Base-by-base conservation (phyloP, 2,797 vertebrate species). In the Petrocephalus schoutedeni region DNA sequence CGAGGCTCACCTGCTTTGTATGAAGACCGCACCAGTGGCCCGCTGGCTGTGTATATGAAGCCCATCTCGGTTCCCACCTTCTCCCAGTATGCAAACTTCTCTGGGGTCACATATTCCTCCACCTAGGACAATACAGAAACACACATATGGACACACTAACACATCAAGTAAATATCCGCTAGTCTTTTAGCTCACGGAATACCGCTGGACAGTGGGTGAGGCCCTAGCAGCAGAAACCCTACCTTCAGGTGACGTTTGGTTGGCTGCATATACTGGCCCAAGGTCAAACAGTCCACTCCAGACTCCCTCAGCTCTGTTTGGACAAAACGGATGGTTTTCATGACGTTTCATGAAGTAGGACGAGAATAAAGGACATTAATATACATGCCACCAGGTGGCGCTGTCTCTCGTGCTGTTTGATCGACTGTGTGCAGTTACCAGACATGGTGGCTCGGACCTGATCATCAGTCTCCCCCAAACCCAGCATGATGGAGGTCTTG, bases 211-310 rank as follows among this genome's bases (percentile, higher is more conserved):
- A 84, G 49, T 23, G 19, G 51, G 49, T 54, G 80, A 84, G 80
- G 51, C 19, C 45, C 51, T 0, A 54, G 10, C 23, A 16, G 1
- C 49, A 16, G 7, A 59, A 19, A 59, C 21, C 14, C 87, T 93
- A 99, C 98, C 97, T 99, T 99, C 0, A 99, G 95, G 91, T 98
- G 97, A 23, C 98, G 97, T 91, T 97, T 99, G 21, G 98, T 99
- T 87, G 98, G 98, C 87, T 99, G 98, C 98, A 99, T 99, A 90
- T 99, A 99, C 92, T 99, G 98, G 74, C 98, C 98, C 53, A 99
- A 91, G 0, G 98, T 99, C 89, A 99, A 92, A 94, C 98, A 99
- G 92, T 99, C 98, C 80, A 99, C 97, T 14, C 91, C 94, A 0
- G 96, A 96, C 89, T 96, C 97, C 87, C 97, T 95, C 90, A 99